Evolutionary conservation across 2,888 invertebrate genomes (phyloP).

Genomic region (Gisinianus flammeolus): DNA sequence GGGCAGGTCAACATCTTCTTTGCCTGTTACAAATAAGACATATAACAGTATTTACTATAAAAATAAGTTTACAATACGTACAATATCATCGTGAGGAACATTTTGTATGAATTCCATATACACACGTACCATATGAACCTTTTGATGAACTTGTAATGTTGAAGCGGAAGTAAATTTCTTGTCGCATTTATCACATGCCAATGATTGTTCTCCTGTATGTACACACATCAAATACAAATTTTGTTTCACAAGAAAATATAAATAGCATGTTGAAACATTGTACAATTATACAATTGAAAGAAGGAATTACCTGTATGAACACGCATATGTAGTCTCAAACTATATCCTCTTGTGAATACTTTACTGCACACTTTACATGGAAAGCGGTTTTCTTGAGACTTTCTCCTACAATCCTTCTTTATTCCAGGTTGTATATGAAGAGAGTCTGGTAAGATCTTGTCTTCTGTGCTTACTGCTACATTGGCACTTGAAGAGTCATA

Average conservation of each 20-base stretch:
- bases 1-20: conserved; percentile 23
- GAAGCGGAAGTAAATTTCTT: conserved; percentile 12
- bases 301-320: conserved; percentile 1
- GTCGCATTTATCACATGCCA: conserved; percentile 18
- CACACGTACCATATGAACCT: conserved; percentile 27
- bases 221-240: not conserved
- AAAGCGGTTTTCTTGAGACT: not conserved
- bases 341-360: conserved; percentile 19
- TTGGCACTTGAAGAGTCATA: too few relatives aligned
- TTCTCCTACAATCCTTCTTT: not conserved
- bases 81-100: too few relatives aligned
- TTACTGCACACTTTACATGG: conserved; percentile 19
- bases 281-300: too few relatives aligned
- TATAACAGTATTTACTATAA: not conserved
- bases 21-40: not conserved
- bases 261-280: too few relatives aligned
- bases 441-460: not conserved
- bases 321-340: conserved; percentile 21
- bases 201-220: not conserved
- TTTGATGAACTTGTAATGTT: conserved; percentile 13
- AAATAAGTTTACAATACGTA: not conserved
- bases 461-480: too few relatives aligned
- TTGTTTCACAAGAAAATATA: not conserved
- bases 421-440: not conserved
- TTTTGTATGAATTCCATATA: not conserved